A percentile compares a stretch with the other conserved stretches of the same genome.
Evolutionary conservation across 2,888 invertebrate genomes (phyloP).

Genomic region (Yponomeuta malinellus): DNA sequence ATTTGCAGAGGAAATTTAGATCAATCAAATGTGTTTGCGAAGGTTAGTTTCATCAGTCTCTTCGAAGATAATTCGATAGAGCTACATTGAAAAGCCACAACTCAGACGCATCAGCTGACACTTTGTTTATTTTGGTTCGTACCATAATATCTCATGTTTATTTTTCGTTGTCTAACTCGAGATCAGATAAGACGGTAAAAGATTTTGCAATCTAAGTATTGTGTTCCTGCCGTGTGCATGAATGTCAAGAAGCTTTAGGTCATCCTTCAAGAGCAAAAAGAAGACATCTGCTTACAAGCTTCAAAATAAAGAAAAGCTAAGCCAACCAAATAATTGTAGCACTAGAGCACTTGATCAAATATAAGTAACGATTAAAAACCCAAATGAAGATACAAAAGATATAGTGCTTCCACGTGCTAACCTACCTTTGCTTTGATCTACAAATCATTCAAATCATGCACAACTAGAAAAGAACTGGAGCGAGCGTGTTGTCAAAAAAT

Average conservation of each 20-base stretch:
- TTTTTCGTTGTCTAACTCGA: not conserved
- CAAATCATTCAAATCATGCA: too few relatives aligned
- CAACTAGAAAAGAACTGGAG: not conserved
- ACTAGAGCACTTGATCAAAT: too few relatives aligned
- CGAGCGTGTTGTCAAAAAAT: not conserved
- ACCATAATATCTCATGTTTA: not conserved
- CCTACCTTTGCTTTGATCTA: too few relatives aligned
- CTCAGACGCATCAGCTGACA: not conserved
- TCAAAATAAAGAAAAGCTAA: too few relatives aligned
- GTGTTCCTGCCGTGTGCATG: not conserved
- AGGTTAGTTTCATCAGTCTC: not conserved
- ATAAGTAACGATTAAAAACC: too few relatives aligned
- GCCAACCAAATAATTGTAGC: too few relatives aligned
- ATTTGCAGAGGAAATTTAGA: not conserved
- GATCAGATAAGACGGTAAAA: not conserved
- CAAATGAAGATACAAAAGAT: too few relatives aligned
- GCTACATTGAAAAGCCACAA: not conserved
- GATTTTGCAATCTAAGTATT: not conserved
- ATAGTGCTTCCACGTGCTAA: too few relatives aligned
- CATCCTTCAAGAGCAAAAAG: too few relatives aligned
- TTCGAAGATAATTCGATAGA: not conserved
- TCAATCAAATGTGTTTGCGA: not conserved
- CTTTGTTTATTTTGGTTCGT: not conserved
- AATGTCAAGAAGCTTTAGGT: not conserved
- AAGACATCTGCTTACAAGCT: too few relatives aligned